A percentile compares a stretch with the other conserved stretches of the same genome.
These are phyloP conservation scores for Coecobrya sp. DNA, from an alignment of 2,888 invertebrate species.

Conservation along the genomic window DNA sequence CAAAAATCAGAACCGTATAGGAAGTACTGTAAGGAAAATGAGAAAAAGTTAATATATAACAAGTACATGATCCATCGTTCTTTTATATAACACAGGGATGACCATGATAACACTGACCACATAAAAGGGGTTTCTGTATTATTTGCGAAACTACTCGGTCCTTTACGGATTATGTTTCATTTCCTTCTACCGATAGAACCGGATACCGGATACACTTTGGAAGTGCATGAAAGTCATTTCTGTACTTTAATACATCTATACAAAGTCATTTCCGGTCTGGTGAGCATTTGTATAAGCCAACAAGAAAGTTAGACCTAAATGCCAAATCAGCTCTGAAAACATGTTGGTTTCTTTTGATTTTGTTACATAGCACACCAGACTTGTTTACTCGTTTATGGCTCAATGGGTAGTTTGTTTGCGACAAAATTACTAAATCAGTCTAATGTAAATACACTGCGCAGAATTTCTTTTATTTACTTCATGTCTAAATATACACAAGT, in stretches of 20 bases:
- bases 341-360: conserved; percentile 20
- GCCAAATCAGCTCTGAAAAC: background rate
- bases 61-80: no score
- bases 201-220: conserved; percentile 3
- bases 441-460: no score
- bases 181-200: background rate
- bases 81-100: background rate
- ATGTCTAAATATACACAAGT: no score
- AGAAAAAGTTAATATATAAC: no score
- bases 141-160: background rate
- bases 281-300: background rate
- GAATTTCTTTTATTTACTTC: no score
- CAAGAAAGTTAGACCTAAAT: background rate
- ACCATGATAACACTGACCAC: conserved; percentile 21
- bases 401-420: conserved; percentile 1
- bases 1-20: no score
- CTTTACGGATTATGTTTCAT: conserved; percentile 9
- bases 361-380: background rate
- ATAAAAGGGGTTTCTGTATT: background rate
- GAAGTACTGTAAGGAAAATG: no score
- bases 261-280: conserved; percentile 69
- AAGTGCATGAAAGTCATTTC: background rate
- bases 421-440: no score
- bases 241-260: background rate
- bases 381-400: conserved; percentile 42